Evolutionary conservation across 2,888 invertebrate species (phyloP), one percentile per base, ranked within the genome.

Genomic region (Pristionchus exspectatus): DNA sequence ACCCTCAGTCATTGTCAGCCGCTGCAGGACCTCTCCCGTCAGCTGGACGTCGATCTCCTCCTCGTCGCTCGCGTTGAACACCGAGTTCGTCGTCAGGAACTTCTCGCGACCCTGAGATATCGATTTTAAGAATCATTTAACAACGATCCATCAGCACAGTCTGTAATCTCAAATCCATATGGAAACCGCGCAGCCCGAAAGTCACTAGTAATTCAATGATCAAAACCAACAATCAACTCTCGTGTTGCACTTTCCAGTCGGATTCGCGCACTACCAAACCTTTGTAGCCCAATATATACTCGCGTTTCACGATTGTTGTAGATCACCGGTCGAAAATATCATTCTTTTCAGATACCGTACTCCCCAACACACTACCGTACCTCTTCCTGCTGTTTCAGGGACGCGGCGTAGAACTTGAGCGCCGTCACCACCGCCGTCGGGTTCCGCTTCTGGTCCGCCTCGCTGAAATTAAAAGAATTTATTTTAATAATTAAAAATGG

Each of bases 351-450:
- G 38, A 3, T 38, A 38, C 38, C 38, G 38, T 38, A 38, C 38
- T 38, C 38, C 38, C 38, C 38, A 2, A 5, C 5, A 38, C 38
- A 38, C 38, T 38, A 38, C 44, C 50, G 94, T 24, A 93, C 93
- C 84, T 92, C 91, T 85, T 94, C 92, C 66, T 93, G 93, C 81
- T 93, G 92, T 87, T 94, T 94, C 89, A 94, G 90, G 27, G 94
- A 92, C 12, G 92, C 91, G 33, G 97, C 97, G 95, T 98, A 98
- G 95, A 97, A 97, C 94, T 97, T 97, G 88, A 98, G 97, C 50
- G 98, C 98, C 95, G 97, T 97, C 90, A 98, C 96, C 16, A 93
- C 93, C 2, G 93, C 93, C 94, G 97, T 97, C 4, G 98, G 98
- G 96, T 98, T 97, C 94, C 97, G 97, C 95, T 97, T 96, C 95